Evolutionary conservation across 2,888 invertebrate genomes (phyloP).

Genomic region (Leptopilina drosophilae): DNA sequence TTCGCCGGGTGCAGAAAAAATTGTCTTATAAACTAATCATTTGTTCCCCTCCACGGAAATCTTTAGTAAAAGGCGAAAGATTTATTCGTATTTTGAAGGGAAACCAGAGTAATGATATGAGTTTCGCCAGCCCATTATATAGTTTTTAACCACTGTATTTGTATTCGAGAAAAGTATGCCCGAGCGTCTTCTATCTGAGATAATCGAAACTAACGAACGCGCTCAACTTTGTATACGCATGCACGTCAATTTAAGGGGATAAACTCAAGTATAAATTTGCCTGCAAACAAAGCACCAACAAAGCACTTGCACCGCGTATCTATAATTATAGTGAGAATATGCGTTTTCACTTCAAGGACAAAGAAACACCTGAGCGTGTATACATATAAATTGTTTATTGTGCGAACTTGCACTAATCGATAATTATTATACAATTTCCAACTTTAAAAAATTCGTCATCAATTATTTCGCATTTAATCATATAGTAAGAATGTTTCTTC

Average conservation of each 20-base stretch:
- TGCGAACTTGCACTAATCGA: too few species aligned
- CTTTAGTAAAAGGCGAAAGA: conserved; percentile 79
- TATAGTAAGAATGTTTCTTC: too few species aligned
- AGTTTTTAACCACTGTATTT: not conserved
- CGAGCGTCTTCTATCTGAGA: not conserved
- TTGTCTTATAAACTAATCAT: conserved; percentile 60
- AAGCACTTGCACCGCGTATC: too few species aligned
- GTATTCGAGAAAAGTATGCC: not conserved
- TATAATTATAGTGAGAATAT: too few species aligned
- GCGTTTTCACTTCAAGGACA: too few species aligned
- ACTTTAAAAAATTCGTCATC: too few species aligned
- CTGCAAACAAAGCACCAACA: too few species aligned
- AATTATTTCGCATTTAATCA: too few species aligned
- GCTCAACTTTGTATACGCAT: not conserved
- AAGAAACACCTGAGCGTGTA: too few species aligned
- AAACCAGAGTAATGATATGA: conserved; percentile 68
- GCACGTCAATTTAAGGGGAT: not conserved
- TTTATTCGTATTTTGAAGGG: conserved; percentile 77
- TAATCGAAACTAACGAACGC: not conserved
- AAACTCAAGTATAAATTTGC: not conserved
- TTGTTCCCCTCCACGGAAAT: conserved; percentile 76
- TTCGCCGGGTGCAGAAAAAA: conserved; percentile 64
- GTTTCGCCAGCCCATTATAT: not conserved
- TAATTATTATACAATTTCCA: too few species aligned
- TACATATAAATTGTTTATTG: too few species aligned